These are phyloP conservation scores for Bombus pascuorum DNA, from an alignment of 1,140 invertebrate species.

Conservation along the genomic window DNA sequence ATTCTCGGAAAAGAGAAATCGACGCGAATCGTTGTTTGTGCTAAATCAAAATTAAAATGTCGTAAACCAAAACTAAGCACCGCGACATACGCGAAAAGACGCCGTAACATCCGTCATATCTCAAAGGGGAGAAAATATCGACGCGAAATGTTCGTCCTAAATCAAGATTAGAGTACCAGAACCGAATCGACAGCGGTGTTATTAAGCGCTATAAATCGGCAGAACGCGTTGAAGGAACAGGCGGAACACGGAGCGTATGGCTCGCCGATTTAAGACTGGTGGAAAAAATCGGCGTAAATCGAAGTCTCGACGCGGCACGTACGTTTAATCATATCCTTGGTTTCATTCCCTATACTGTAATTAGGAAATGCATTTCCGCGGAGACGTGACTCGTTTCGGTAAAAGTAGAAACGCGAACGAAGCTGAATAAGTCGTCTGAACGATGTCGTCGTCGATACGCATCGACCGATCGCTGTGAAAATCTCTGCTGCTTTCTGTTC, in stretches of 20 bases:
- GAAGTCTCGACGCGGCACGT: conserved; percentile 2
- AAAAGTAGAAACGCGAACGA: conserved; percentile 21
- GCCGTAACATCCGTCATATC: not conserved
- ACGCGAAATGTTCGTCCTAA: not conserved
- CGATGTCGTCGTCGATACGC: not conserved
- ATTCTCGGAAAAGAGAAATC: no score
- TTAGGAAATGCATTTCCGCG: conserved; percentile 41
- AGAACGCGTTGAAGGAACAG: not conserved
- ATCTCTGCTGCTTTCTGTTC: not conserved
- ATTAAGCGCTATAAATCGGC: conserved; percentile 3
- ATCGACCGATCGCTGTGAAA: not conserved
- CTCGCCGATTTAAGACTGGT: not conserved
- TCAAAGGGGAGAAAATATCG: no score
- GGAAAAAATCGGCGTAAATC: not conserved
- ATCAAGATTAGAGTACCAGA: not conserved
- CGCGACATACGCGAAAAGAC: not conserved
- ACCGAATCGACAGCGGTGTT: not conserved
- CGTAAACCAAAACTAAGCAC: no score
- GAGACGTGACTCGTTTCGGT: conserved; percentile 35
- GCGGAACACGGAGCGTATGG: no score
- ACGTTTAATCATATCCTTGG: conserved; percentile 55
- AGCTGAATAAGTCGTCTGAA: conserved; percentile 13
- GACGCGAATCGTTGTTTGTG: no score
- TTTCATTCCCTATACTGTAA: conserved; percentile 39
- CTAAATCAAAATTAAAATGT: not conserved